Percentiles rank a stretch among this genome's conserved stretches.
These are phyloP conservation scores for Pan troglodytes DNA, from an alignment of 2,113 vertebrate species.

Conservation along the genomic window NHGRI_mPanTro3-v2.1_pri NC_072398.2:146302001-146302500, in stretches of 20 bases:
- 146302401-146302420: neutral
- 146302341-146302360: neutral
- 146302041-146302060: neutral
- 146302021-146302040: neutral
- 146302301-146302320: neutral
- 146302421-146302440: neutral
- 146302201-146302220: neutral
- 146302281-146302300: neutral
- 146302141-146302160: neutral
- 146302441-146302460: neutral
- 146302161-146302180: neutral
- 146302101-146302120: neutral
- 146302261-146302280: neutral
- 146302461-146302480: accelerated
- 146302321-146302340: neutral
- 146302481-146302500: neutral
- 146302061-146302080: neutral
- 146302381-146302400: constrained; percentile 2
- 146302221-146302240: neutral
- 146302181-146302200: neutral
- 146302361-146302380: constrained; percentile 25
- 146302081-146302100: neutral
- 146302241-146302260: neutral
- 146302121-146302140: neutral
- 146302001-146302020: neutral